These are phyloP conservation scores for Allacma fusca DNA, from an alignment of 2,888 invertebrate genomes.

Conservation along the genomic window DNA sequence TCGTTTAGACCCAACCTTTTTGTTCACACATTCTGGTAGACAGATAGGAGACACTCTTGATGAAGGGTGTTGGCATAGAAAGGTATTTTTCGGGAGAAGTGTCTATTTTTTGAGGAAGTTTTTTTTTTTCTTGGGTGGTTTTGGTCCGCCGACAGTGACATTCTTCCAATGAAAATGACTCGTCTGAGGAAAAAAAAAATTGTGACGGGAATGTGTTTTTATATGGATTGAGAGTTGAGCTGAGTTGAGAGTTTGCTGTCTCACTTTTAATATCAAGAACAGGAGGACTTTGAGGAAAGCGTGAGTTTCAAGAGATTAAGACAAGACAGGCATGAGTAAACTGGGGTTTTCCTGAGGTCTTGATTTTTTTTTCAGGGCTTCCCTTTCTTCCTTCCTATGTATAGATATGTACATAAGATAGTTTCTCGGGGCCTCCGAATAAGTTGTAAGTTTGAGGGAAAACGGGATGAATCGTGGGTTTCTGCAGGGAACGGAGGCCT, in stretches of 20 bases:
- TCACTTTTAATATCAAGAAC: not conserved
- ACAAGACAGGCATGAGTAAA: slow-evolving; percentile 10
- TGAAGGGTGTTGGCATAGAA: slow-evolving; percentile 1
- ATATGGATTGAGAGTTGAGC: not conserved
- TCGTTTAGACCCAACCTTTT: too few species aligned
- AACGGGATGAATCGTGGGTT: too few species aligned
- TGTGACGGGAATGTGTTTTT: not conserved
- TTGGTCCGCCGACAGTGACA: not conserved
- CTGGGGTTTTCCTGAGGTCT: not conserved
- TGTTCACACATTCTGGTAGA: too few species aligned
- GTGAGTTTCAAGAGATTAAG: not conserved
- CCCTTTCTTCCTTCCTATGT: too few species aligned
- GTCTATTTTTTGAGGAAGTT: not conserved
- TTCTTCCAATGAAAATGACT: not conserved
- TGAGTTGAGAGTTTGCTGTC: not conserved
- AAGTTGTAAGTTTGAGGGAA: too few species aligned
- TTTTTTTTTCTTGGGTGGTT: not conserved
- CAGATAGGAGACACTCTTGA: not conserved
- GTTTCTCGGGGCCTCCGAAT: too few species aligned
- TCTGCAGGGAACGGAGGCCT: too few species aligned
- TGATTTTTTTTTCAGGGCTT: not conserved
- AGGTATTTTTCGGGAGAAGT: slow-evolving; percentile 30
- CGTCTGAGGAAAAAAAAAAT: slow-evolving; percentile 8
- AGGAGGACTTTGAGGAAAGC: not conserved
- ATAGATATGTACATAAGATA: too few species aligned